Evolutionary conservation across 2,888 invertebrate species (phyloP).

Genomic region (Mechanitis messenoides): DNA sequence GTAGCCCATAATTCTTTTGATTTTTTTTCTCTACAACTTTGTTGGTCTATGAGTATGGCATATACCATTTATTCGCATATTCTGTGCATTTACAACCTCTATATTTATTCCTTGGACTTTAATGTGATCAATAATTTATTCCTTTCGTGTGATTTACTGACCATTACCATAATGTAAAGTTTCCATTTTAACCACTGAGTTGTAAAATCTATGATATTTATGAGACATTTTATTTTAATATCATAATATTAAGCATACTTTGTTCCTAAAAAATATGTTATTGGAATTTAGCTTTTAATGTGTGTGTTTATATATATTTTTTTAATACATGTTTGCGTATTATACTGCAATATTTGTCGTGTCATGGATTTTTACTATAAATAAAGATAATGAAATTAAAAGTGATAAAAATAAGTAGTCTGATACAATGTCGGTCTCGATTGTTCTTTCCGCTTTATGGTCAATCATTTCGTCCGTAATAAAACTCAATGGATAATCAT

Average conservation of each 20-base stretch:
- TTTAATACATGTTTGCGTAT: no score
- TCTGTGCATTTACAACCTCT: conserved; percentile 44
- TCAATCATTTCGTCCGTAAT: conserved; percentile 63
- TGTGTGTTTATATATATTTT: neutral
- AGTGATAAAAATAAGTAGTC: conserved; percentile 1
- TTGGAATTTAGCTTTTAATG: neutral
- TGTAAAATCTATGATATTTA: conserved; percentile 61
- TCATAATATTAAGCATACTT: conserved; percentile 1
- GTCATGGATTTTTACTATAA: neutral
- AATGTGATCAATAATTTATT: conserved; percentile 63
- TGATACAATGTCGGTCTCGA: conserved; percentile 53
- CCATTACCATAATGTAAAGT: conserved; percentile 55
- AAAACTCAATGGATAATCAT: conserved; percentile 56
- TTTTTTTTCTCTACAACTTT: neutral
- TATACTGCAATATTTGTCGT: neutral
- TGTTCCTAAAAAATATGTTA: conserved; percentile 5
- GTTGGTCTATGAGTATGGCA: neutral
- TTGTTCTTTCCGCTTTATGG: conserved; percentile 55
- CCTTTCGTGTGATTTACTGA: conserved; percentile 60
- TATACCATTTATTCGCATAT: conserved; percentile 10
- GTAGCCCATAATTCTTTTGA: neutral
- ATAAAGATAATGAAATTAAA: neutral
- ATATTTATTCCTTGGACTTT: conserved; percentile 51
- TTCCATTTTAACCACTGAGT: conserved; percentile 53
- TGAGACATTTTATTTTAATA: conserved; percentile 52